phyloP scores from a whole-genome alignment of 1,140 invertebrate genomes.

The Protaetia brevitarsis region DNA sequence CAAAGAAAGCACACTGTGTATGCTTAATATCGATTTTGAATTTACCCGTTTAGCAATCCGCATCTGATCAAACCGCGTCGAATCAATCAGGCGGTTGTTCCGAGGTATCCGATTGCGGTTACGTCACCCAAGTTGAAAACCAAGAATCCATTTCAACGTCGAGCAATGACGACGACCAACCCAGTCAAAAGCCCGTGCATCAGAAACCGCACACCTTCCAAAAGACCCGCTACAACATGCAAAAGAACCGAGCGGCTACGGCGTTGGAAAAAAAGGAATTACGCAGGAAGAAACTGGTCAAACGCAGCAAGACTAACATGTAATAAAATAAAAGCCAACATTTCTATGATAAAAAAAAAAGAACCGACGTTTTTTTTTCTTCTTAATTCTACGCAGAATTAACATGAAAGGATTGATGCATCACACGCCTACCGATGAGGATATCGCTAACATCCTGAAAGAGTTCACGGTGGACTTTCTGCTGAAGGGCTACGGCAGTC shows the following conservation, averaged over 20 bases:
- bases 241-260: conserved; percentile 46
- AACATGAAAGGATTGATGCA: conserved; percentile 67
- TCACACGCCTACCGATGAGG: conserved; percentile 66
- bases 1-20: too few species aligned
- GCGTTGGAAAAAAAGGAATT: conserved; percentile 55
- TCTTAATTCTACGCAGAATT: conserved; percentile 60
- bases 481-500: conserved; percentile 65
- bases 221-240: conserved; percentile 50
- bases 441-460: conserved; percentile 70
- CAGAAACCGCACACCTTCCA: conserved; percentile 59
- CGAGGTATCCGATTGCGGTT: conserved; percentile 63
- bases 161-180: conserved; percentile 66
- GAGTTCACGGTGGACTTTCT: conserved; percentile 77
- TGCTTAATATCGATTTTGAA: too few species aligned
- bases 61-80: too few species aligned
- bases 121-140: conserved; percentile 61
- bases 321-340: conserved; percentile 51
- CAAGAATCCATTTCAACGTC: conserved; percentile 66
- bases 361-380: conserved; percentile 26
- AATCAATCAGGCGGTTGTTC: too few species aligned
- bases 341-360: neutral
- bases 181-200: conserved; percentile 59
- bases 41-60: too few species aligned
- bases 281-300: conserved; percentile 63
- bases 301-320: conserved; percentile 64